Percentiles rank a stretch among this genome's conserved stretches.
Evolutionary conservation across 2,888 invertebrate species (phyloP).

Genomic region (Tholera decimalis): DNA sequence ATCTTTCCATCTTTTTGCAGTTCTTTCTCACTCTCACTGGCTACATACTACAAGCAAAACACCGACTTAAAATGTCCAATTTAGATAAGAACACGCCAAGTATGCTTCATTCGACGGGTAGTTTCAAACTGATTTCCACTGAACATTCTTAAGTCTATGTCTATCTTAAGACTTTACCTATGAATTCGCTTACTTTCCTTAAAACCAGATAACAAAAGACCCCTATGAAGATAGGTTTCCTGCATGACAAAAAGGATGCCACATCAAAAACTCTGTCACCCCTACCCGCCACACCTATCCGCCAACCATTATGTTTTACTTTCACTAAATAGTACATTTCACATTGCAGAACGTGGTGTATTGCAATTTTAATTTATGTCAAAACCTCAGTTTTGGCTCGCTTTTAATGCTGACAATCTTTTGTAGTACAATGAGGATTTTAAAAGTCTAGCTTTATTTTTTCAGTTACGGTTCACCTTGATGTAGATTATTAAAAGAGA

Average conservation of each 20-base stretch:
- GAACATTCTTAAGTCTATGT: no score
- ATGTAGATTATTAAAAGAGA: conserved; percentile 25
- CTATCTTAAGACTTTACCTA: no score
- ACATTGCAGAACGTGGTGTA: conserved; percentile 30
- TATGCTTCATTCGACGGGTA: no score
- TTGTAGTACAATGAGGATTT: conserved; percentile 46
- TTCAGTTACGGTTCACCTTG: conserved; percentile 1
- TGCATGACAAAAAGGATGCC: not conserved
- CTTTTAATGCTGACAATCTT: conserved; percentile 42
- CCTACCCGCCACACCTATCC: conserved; percentile 25
- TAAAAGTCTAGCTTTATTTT: conserved; percentile 20
- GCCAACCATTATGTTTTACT: conserved; percentile 45
- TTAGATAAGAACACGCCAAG: no score
- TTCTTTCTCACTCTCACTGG: no score
- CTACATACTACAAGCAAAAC: no score
- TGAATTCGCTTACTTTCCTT: no score
- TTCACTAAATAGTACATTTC: conserved; percentile 58
- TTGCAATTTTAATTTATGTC: conserved; percentile 59
- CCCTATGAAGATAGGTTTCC: no score
- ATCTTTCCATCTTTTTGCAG: no score
- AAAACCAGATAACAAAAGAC: no score
- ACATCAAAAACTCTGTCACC: conserved; percentile 30
- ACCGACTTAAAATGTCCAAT: no score
- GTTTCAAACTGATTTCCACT: no score
- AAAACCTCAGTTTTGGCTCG: conserved; percentile 46